These are phyloP conservation scores for Bradynema listronoti DNA, from an alignment of 1,140 invertebrate genomes.

Conservation along the genomic window DNA sequence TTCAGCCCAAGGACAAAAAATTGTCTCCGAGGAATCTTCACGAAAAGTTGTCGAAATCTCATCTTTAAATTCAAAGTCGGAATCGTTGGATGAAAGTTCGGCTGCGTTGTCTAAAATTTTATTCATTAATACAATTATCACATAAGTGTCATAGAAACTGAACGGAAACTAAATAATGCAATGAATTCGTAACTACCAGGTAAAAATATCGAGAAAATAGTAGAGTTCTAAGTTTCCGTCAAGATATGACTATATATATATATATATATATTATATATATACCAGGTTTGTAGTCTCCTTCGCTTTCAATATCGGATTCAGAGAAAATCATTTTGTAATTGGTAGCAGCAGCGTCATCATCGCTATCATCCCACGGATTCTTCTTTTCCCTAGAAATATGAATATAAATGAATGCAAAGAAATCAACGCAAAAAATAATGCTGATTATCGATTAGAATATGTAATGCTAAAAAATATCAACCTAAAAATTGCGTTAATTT, in stretches of 20 bases:
- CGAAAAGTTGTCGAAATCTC: background rate
- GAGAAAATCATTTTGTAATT: background rate
- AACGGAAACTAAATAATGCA: background rate
- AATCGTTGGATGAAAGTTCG: background rate
- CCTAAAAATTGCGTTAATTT: background rate
- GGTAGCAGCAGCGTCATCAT: slow-evolving; percentile 14
- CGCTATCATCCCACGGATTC: slow-evolving; percentile 26
- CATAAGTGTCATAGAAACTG: slow-evolving; percentile 4
- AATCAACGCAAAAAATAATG: background rate
- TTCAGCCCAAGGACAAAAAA: slow-evolving; percentile 32
- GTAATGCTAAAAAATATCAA: background rate
- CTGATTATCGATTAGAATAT: background rate
- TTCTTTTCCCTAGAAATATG: slow-evolving; percentile 9
- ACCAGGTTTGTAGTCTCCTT: slow-evolving; percentile 18
- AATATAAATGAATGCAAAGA: background rate
- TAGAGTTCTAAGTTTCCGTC: background rate
- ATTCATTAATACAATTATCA: background rate
- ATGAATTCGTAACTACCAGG: slow-evolving; percentile 1
- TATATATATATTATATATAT: too few relatives aligned
- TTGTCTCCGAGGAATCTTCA: background rate
- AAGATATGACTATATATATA: too few relatives aligned
- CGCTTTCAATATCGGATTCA: slow-evolving; percentile 4
- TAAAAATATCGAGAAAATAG: background rate
- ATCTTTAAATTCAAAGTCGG: slow-evolving; percentile 5
- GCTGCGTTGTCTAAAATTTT: background rate